Evolutionary conservation across 1,140 invertebrate genomes (phyloP).

Genomic region (Cydia pomonella): DNA sequence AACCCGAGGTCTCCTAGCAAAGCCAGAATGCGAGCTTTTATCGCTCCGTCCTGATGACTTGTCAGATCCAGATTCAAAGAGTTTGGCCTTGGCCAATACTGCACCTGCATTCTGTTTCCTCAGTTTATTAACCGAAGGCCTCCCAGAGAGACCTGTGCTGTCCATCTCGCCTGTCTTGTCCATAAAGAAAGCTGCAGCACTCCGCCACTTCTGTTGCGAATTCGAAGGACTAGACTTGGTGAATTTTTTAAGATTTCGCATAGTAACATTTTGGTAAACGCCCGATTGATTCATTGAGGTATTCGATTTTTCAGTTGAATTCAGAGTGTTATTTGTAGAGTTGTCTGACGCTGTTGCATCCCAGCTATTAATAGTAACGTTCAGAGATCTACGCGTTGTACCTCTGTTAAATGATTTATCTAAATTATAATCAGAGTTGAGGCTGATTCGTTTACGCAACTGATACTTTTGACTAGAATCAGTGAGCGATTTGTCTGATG

Average conservation of each 20-base stretch:
- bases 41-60: constrained; percentile 70
- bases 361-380: constrained; percentile 59
- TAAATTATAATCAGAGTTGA: constrained; percentile 57
- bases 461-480: constrained; percentile 65
- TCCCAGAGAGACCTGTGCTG: constrained; percentile 69
- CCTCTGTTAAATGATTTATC: constrained; percentile 64
- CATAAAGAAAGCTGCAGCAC: constrained; percentile 74
- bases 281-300: constrained; percentile 43
- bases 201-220: constrained; percentile 70
- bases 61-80: constrained; percentile 81
- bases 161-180: constrained; percentile 72
- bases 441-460: constrained; percentile 62
- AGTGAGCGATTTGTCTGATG: constrained; percentile 55
- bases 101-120: constrained; percentile 84
- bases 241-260: constrained; percentile 44
- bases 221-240: constrained; percentile 52
- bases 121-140: constrained; percentile 83
- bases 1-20: constrained; percentile 64
- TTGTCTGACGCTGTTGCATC: constrained; percentile 57
- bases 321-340: constrained; percentile 57
- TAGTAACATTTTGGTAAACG: constrained; percentile 54
- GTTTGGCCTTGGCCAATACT: constrained; percentile 83
- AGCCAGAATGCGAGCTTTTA: constrained; percentile 56
- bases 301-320: constrained; percentile 57
- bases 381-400: constrained; percentile 63